Evolutionary conservation across 2,888 invertebrate genomes (phyloP), one percentile per base, ranked within the genome.

Genomic region (Melieria crassipennis): DNA sequence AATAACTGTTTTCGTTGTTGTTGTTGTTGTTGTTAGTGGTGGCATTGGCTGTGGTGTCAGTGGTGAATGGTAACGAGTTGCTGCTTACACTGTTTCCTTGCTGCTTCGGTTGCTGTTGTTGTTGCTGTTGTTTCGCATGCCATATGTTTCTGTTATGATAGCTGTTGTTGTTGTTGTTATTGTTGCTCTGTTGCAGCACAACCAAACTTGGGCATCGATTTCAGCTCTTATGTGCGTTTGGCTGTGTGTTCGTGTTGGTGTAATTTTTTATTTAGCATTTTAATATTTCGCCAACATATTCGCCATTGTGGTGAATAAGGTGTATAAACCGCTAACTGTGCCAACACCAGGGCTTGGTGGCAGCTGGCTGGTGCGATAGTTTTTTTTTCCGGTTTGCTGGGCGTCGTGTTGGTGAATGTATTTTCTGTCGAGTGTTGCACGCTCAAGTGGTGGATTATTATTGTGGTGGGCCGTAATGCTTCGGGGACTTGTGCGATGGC

Each of bases 171-270:
- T 30, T 56, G 13, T 67, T 50, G 46, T 67, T 67, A 43, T 30
- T 61, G 65, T 48, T 57, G 65, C 58, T 70, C 60, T 70, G 65
- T 65, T 30, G 10, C 13, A 65, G 55, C 65, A 43, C 55, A 65
- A 61, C 58, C 42, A 45, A 61, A 5, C 48, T 65, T 68, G 57
- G 70, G 67, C 74, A 74, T 70, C 71, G 69, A 74, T 72, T 74
- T 71, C 67, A 63, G 62, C 65, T 5, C 56, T 65, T 52, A 42
- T 60, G 16, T 42, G 63, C 30, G 47, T 52, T n/a, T 63, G 47
- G 6, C 4, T 62, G 11, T 65, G 5, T 64, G 30, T 55, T 16
- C 16, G 10, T 43, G 9, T 58, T 9, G 57, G n/a, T 43, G 7
- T 46, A 47, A 16, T 43, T 60, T 47, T 47, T 62, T 57, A 69